Conservation (phyloP, 2,888 invertebrate genomes). For the Monopis laevigella region DNA sequence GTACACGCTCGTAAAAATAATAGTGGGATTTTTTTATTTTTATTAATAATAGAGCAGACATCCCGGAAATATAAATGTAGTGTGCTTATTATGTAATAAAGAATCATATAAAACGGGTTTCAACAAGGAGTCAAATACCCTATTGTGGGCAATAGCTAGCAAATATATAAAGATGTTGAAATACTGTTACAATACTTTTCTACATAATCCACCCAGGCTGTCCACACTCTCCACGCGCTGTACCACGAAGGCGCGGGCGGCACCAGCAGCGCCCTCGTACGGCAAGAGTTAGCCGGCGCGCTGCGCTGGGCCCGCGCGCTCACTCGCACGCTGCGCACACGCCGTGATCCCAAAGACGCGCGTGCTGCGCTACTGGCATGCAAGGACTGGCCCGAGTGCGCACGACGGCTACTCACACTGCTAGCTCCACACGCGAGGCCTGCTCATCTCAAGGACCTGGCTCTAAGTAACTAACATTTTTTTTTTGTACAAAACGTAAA, state of each 20-base stretch:
- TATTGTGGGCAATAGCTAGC: too few relatives aligned
- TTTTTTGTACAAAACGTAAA: too few relatives aligned
- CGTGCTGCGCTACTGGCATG: conserved; percentile 72
- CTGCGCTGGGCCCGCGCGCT: conserved; percentile 80
- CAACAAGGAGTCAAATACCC: too few relatives aligned
- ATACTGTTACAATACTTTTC: not conserved
- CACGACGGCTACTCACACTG: conserved; percentile 86
- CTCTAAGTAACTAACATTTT: conserved; percentile 76
- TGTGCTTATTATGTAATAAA: too few relatives aligned
- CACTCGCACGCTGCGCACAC: conserved; percentile 75
- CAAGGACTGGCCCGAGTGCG: conserved; percentile 89
- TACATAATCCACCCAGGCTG: conserved; percentile 64
- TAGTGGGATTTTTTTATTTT: too few relatives aligned
- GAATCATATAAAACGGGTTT: too few relatives aligned
- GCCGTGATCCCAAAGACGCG: conserved; percentile 73
- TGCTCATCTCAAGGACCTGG: conserved; percentile 80
- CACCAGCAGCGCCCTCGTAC: conserved; percentile 81
- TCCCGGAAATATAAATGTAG: too few relatives aligned
- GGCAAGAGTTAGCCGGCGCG: conserved; percentile 88
- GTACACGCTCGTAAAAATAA: too few relatives aligned
- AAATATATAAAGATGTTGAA: too few relatives aligned
- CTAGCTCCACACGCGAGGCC: conserved; percentile 87
- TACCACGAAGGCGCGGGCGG: conserved; percentile 87
- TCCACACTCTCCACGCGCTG: conserved; percentile 92
- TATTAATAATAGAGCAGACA: too few relatives aligned